Evolutionary conservation across 2,797 vertebrate species (phyloP), one percentile per base, ranked within the genome.

Genomic region (Enoplosus armatus): DNA sequence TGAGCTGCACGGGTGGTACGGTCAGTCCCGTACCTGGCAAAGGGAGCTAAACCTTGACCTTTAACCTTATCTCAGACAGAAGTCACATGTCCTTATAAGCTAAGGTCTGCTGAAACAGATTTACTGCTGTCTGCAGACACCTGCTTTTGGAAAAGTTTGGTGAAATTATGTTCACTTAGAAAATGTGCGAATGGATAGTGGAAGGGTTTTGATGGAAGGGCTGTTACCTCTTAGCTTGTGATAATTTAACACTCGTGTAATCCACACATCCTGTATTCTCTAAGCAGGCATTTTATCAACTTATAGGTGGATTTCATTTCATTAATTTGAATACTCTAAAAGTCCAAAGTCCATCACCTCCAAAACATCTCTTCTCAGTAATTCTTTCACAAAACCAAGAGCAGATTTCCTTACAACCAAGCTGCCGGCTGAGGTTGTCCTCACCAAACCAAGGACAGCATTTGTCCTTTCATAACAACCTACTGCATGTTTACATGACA

Each of bases 81-180:
- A 77, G 62, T 92, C 89, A 86, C 84, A 83, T 89, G 88, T 71
- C 53, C 48, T 61, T 3, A 59, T 82, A 72, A 80, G 69, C 69
- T 70, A 7, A n/a, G 8, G 62, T 59, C 68, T 54, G 51, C 35
- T 50, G 53, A 60, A 55, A 76, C 55, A 59, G 51, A 80, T 86
- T 72, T 74, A 20, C 29, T 41, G 18, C 24, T 27, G 59, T 58
- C 77, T 54, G 43, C 20, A 54, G 45, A 81, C 54, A 56, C 54
- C 37, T 59, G 51, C 26, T 15, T 75, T 33, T 51, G 10, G 6
- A 41, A 59, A 50, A 11, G 6, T 43, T 55, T 20, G 18, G 1
- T 6, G 20, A 51, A 24, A 50, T 74, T 41, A 24, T 41, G 39
- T 65, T 68, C n/a, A 27, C 6, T 29, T 59, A 29, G 2, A 31